These are phyloP conservation scores for Sphaerophoria taeniata DNA, from an alignment of 2,888 invertebrate species.

Conservation along the genomic window DNA sequence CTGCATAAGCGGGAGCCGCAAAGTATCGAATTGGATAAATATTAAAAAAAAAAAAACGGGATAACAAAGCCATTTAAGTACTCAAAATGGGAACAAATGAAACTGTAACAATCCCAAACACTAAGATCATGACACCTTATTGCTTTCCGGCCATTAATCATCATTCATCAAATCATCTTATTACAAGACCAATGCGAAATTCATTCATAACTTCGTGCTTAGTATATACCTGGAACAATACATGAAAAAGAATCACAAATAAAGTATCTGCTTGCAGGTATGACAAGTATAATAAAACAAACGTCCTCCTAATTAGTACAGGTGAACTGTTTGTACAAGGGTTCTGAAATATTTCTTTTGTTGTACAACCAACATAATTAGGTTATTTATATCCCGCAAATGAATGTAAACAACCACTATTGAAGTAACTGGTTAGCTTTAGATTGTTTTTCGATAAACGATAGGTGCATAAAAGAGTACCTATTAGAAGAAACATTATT, in stretches of 20 bases:
- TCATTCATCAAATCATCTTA: no score
- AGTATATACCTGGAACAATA: not conserved
- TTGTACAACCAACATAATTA: conserved; percentile 4
- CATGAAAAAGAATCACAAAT: not conserved
- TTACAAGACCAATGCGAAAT: not conserved
- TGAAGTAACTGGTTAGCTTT: not conserved
- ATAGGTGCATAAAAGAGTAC: not conserved
- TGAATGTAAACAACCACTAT: conserved; percentile 1
- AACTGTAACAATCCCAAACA: no score
- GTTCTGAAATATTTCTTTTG: conserved; percentile 16
- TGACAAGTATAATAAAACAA: not conserved
- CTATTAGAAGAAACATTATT: no score
- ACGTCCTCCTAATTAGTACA: conserved; percentile 20
- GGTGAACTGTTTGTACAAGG: conserved; percentile 16
- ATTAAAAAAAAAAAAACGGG: no score
- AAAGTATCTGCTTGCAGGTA: not conserved
- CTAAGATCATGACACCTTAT: no score
- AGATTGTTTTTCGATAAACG: not conserved
- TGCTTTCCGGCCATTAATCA: no score
- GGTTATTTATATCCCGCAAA: not conserved
- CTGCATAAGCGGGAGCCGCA: no score
- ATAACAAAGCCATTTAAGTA: no score
- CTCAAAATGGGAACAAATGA: no score
- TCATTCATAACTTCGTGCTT: conserved; percentile 17
- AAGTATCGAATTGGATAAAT: no score